phyloP scores from a whole-genome alignment of 2,888 invertebrate genomes.

The Liopterus haemorrhoidalis region DNA sequence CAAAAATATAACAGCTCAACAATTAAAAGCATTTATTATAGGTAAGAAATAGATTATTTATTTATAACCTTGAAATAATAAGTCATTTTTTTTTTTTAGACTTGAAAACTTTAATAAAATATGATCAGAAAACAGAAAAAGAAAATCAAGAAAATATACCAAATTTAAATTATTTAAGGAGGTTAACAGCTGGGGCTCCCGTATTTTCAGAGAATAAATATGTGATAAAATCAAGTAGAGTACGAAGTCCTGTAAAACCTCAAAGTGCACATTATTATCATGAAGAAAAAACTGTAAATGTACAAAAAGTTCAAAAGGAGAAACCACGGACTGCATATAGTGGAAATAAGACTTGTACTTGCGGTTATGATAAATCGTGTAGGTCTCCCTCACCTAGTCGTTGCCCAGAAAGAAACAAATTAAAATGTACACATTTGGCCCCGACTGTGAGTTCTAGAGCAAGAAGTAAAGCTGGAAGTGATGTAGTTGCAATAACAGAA shows the following conservation, averaged over 20 bases:
- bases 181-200: too few relatives aligned
- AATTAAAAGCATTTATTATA: conserved; percentile 72
- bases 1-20: conserved; percentile 65
- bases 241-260: background rate
- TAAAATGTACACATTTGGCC: too few relatives aligned
- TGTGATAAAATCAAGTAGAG: too few relatives aligned
- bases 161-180: conserved; percentile 16
- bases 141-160: conserved; percentile 33
- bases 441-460: conserved; percentile 13
- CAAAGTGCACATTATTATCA: background rate
- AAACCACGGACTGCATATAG: too few relatives aligned
- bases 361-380: too few relatives aligned
- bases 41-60: conserved; percentile 47
- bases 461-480: too few relatives aligned
- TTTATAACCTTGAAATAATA: conserved; percentile 14
- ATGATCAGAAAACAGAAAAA: conserved; percentile 46
- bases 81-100: conserved; percentile 49
- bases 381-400: too few relatives aligned
- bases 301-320: too few relatives aligned
- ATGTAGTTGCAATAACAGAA: too few relatives aligned
- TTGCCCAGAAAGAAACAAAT: too few relatives aligned
- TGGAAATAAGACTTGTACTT: too few relatives aligned
- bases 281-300: conserved; percentile 1
- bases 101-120: conserved; percentile 61
- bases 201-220: too few relatives aligned